These are phyloP conservation scores for Terebella lapidaria DNA, from an alignment of 2,888 invertebrate genomes.

Conservation along the genomic window DNA sequence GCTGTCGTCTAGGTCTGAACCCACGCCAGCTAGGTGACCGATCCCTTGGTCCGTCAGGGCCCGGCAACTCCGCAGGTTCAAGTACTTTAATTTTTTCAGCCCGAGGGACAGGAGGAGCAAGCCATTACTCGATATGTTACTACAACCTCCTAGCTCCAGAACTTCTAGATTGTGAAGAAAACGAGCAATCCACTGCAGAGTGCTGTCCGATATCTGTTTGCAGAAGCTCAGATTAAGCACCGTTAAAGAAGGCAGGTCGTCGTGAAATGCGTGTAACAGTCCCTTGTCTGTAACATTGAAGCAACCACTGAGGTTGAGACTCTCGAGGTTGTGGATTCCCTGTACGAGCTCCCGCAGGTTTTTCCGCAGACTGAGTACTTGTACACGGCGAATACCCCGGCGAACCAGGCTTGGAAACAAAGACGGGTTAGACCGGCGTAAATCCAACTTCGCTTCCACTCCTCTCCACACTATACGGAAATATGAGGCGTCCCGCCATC, in stretches of 20 bases:
- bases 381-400: constrained; percentile 81
- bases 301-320: constrained; percentile 85
- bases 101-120: constrained; percentile 82
- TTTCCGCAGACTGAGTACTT: constrained; percentile 78
- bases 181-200: constrained; percentile 78
- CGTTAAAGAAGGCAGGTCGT: constrained; percentile 70
- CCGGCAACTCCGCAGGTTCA: constrained; percentile 89
- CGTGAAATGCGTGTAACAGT: constrained; percentile 73
- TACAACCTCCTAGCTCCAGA: constrained; percentile 85
- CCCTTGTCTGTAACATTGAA: constrained; percentile 86
- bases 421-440: constrained; percentile 72
- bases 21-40: constrained; percentile 69
- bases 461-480: constrained; percentile 90
- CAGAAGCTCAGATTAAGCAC: constrained; percentile 83
- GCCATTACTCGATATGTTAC: constrained; percentile 83
- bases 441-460: constrained; percentile 84
- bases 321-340: constrained; percentile 78
- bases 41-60: constrained; percentile 87
- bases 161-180: constrained; percentile 77
- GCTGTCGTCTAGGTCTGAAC: constrained; percentile 5
- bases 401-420: constrained; percentile 80
- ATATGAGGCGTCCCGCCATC: constrained; percentile 90
- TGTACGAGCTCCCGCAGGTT: constrained; percentile 74
- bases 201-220: constrained; percentile 91
- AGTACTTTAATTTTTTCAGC: constrained; percentile 72